Conservation (phyloP, 2,797 vertebrate genomes). For the Denticeps clupeoides region DNA sequence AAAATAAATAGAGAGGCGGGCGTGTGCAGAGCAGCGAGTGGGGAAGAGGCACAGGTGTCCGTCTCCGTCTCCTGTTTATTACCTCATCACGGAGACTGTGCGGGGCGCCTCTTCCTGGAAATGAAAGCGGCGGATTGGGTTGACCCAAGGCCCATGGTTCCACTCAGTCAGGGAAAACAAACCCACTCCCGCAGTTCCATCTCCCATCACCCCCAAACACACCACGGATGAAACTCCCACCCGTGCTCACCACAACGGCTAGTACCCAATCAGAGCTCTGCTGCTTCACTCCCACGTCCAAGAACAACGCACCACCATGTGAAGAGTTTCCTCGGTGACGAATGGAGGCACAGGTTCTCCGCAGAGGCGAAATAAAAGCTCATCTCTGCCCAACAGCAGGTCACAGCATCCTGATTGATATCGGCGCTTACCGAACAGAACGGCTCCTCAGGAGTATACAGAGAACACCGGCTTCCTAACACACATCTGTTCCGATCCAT, state of each 20-base stretch:
- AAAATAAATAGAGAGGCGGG: neutral
- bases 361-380: neutral
- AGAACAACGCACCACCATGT: neutral
- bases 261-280: neutral
- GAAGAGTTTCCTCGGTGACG: neutral
- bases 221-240: neutral
- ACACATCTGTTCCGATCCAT: too few relatives aligned
- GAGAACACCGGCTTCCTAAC: too few relatives aligned
- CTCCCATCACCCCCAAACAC: neutral
- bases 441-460: too few relatives aligned
- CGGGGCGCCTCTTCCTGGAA: conserved; percentile 10
- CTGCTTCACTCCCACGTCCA: neutral
- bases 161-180: neutral
- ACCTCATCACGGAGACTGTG: conserved; percentile 47
- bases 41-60: conserved; percentile 49
- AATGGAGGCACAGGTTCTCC: neutral
- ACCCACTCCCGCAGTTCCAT: neutral
- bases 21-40: neutral
- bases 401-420: conserved; percentile 1
- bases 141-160: neutral
- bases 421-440: neutral
- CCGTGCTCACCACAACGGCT: too few relatives aligned
- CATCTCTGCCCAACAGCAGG: neutral
- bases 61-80: conserved; percentile 49
- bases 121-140: neutral